These are phyloP conservation scores for Stigmatopora nigra DNA, from an alignment of 2,113 vertebrate genomes.

Conservation along the genomic window DNA sequence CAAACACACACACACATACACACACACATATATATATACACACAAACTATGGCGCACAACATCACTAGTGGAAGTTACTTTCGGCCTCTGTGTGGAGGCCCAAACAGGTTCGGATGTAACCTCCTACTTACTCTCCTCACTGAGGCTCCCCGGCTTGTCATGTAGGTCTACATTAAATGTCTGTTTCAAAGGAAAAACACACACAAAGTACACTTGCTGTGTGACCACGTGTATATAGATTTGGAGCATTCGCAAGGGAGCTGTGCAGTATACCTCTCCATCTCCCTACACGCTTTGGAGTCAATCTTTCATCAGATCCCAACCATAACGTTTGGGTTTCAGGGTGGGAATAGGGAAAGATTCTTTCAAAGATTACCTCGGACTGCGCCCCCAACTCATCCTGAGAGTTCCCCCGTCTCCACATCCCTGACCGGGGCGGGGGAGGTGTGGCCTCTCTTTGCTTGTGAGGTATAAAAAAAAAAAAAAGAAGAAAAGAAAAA, in stretches of 20 bases:
- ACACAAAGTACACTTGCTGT: constrained; percentile 11
- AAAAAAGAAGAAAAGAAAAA: constrained; percentile 25
- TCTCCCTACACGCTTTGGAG: constrained; percentile 34
- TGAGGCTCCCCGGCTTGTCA: constrained; percentile 31
- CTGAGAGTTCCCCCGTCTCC: constrained; percentile 22
- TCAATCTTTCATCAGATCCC: constrained; percentile 45
- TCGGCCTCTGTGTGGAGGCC: constrained; percentile 39
- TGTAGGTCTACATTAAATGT: constrained; percentile 15
- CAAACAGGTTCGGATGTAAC: constrained; percentile 29
- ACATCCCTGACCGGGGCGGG: constrained; percentile 1
- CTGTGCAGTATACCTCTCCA: constrained; percentile 41
- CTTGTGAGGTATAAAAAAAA: constrained; percentile 26
- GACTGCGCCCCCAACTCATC: constrained; percentile 26
- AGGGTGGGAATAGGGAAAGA: constrained; percentile 31
- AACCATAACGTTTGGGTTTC: constrained; percentile 52
- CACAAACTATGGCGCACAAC: too few species aligned
- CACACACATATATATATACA: constrained; percentile 25
- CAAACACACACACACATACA: constrained; percentile 31
- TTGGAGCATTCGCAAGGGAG: constrained; percentile 44
- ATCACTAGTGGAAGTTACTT: constrained; percentile 33
- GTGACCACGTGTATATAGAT: constrained; percentile 63
- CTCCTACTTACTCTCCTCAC: constrained; percentile 19
- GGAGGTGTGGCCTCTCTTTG: constrained; percentile 24
- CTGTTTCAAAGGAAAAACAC: constrained; percentile 19
- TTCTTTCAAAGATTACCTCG: constrained; percentile 57